These are phyloP conservation scores for Halocaridina rubra DNA, from an alignment of 2,888 invertebrate species.

Conservation along the genomic window DNA sequence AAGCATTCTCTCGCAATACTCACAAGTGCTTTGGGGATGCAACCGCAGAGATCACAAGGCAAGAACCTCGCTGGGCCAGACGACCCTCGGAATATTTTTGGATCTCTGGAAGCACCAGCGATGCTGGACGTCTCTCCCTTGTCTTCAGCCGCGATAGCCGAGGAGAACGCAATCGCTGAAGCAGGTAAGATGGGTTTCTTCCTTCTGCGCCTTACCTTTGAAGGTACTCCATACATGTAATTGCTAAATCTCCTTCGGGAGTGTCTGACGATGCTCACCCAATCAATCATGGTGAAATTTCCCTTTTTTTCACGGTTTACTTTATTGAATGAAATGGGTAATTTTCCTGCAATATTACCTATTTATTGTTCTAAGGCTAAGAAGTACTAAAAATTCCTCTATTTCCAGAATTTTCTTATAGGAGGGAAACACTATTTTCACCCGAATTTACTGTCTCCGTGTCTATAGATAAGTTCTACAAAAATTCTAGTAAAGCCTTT, in stretches of 20 bases:
- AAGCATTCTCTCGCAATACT: no score
- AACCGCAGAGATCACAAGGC: slow-evolving; percentile 47
- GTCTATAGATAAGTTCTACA: no score
- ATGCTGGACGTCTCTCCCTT: not conserved
- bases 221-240: slow-evolving; percentile 77
- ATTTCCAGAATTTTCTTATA: no score
- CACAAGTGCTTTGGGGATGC: slow-evolving; percentile 37
- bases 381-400: no score
- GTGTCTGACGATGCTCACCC: slow-evolving; percentile 81
- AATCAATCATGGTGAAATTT: slow-evolving; percentile 78
- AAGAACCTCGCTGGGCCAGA: not conserved
- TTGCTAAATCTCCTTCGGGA: slow-evolving; percentile 79
- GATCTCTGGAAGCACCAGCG: not conserved
- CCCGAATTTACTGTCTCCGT: no score
- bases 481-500: no score
- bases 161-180: slow-evolving; percentile 64
- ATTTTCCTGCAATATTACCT: no score
- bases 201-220: slow-evolving; percentile 75
- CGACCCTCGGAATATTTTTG: no score
- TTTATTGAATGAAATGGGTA: no score
- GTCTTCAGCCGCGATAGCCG: slow-evolving; percentile 8
- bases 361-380: no score
- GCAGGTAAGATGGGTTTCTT: slow-evolving; percentile 67
- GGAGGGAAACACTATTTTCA: no score
- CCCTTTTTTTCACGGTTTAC: no score